Evolutionary conservation across 2,797 vertebrate species (phyloP).

Genomic region (Microctenopoma stevenorrisi): DNA sequence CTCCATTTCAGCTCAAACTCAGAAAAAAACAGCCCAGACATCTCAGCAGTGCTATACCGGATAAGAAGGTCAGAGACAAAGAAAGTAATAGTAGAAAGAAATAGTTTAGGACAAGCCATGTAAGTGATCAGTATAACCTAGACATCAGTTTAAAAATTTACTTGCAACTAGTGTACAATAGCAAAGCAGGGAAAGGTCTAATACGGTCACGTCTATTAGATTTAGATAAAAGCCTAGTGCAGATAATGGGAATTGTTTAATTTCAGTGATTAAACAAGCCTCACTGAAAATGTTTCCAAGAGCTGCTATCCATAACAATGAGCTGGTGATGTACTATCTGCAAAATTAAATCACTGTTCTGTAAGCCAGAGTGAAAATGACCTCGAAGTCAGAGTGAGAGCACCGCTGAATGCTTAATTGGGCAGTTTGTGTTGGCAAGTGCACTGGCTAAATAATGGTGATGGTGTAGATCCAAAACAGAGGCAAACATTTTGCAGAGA

Average conservation of each 20-base stretch:
- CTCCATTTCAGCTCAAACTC: slow-evolving; percentile 24
- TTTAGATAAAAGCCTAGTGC: slow-evolving; percentile 44
- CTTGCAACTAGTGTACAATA: not conserved
- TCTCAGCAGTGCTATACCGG: slow-evolving; percentile 38
- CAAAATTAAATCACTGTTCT: slow-evolving; percentile 72
- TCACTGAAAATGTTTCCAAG: slow-evolving; percentile 49
- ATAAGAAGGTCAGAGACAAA: slow-evolving; percentile 36
- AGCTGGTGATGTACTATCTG: slow-evolving; percentile 61
- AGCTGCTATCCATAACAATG: slow-evolving; percentile 67
- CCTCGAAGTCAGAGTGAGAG: slow-evolving; percentile 72
- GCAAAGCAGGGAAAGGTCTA: slow-evolving; percentile 30
- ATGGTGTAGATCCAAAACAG: slow-evolving; percentile 72
- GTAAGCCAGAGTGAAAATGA: slow-evolving; percentile 72
- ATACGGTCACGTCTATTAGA: slow-evolving; percentile 38
- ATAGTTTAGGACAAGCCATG: slow-evolving; percentile 20
- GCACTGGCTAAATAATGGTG: slow-evolving; percentile 67
- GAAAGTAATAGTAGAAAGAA: not conserved
- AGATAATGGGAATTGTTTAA: slow-evolving; percentile 57
- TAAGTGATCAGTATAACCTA: slow-evolving; percentile 44
- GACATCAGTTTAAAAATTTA: slow-evolving; percentile 20
- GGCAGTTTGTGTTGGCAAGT: slow-evolving; percentile 73
- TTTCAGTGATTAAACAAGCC: slow-evolving; percentile 56
- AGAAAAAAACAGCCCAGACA: slow-evolving; percentile 38
- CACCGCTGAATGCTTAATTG: slow-evolving; percentile 73
- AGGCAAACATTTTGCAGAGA: slow-evolving; percentile 68